A percentile compares a stretch with the other conserved stretches of the same genome.
These are phyloP conservation scores for Anomalospiza imberbis DNA, from an alignment of 2,797 vertebrate species.

Conservation along the genomic window DNA sequence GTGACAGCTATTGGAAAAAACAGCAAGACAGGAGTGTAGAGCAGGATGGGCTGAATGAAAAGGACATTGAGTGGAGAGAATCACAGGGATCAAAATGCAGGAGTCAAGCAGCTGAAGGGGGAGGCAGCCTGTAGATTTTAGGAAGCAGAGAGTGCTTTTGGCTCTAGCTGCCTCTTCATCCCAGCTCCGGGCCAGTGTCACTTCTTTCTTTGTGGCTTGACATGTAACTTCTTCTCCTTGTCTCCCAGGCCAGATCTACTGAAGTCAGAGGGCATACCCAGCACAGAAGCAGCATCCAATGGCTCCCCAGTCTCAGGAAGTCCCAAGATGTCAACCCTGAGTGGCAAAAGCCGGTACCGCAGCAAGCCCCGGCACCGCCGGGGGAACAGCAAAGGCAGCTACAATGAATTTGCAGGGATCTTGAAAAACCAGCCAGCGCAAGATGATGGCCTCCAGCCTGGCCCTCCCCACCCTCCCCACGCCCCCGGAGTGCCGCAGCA, in stretches of 20 bases:
- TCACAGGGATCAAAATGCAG: neutral
- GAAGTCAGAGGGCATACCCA: slow-evolving; percentile 91
- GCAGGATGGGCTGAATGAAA: neutral
- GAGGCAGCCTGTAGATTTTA: neutral
- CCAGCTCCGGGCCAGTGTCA: fast-evolving
- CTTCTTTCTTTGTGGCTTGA: neutral
- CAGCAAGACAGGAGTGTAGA: neutral
- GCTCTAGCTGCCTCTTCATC: neutral
- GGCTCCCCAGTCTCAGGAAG: slow-evolving; percentile 90
- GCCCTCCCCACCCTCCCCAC: neutral
- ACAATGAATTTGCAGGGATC: slow-evolving; percentile 85
- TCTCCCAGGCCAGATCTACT: slow-evolving; percentile 88
- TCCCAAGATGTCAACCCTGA: slow-evolving; percentile 90
- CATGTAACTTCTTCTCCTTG: neutral
- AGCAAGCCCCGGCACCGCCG: slow-evolving; percentile 95
- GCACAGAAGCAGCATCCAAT: slow-evolving; percentile 80
- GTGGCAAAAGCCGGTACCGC: slow-evolving; percentile 89
- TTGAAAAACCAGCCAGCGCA: slow-evolving; percentile 78
- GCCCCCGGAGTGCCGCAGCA: neutral
- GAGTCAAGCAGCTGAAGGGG: neutral
- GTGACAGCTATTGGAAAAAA: neutral
- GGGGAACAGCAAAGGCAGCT: slow-evolving; percentile 94
- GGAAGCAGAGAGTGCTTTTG: neutral
- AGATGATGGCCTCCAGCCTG: slow-evolving; percentile 73
- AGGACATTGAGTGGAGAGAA: neutral